A percentile compares a stretch with the other conserved stretches of the same genome.
Evolutionary conservation across 2,113 vertebrate species (phyloP).

Genomic region (Danio rerio): GRCz12tu NC_133181.1:7362501-7363000

Average conservation of each 20-base stretch:
- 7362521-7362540: not conserved
- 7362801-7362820: not conserved
- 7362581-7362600: constrained; percentile 47
- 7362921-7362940: constrained; percentile 1
- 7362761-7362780: not conserved
- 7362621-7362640: constrained; percentile 53
- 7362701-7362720: constrained; percentile 32
- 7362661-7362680: constrained; percentile 28
- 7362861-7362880: not conserved
- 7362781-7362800: not conserved
- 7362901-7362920: constrained; percentile 8
- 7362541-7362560: not conserved
- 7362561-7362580: constrained; percentile 35
- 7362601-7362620: constrained; percentile 64
- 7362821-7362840: not conserved
- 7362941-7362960: not conserved
- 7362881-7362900: not conserved
- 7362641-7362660: constrained; percentile 25
- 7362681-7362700: not conserved
- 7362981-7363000: not conserved
- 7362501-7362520: too few species aligned
- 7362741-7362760: not conserved
- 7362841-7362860: not conserved
- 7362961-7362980: constrained; percentile 9
- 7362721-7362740: not conserved